These are phyloP conservation scores for Sarotherodon lohbergeri DNA, from an alignment of 2,113 vertebrate species.

Conservation along the genomic window DNA sequence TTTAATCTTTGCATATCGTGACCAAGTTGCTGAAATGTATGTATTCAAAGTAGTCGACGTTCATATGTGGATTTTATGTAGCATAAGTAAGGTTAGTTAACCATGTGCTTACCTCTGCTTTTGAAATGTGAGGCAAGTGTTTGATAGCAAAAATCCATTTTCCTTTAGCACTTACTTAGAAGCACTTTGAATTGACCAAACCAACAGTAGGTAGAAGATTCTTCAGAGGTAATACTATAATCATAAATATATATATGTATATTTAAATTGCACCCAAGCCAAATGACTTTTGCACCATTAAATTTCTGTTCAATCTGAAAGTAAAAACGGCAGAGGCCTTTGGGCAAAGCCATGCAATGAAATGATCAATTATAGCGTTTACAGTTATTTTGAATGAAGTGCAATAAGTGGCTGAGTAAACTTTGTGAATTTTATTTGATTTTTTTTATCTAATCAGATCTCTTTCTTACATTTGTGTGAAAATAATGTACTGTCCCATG, in stretches of 20 bases:
- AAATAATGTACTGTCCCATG: slow-evolving; percentile 23
- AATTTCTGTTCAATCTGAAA: background rate
- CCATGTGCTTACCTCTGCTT: background rate
- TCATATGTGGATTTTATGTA: background rate
- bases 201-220: background rate
- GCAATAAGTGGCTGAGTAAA: slow-evolving; percentile 46
- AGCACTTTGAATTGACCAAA: slow-evolving; percentile 54
- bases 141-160: background rate
- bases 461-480: background rate
- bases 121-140: background rate
- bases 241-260: background rate
- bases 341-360: background rate
- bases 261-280: slow-evolving; percentile 18
- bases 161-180: slow-evolving; percentile 44
- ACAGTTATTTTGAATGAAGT: slow-evolving; percentile 36
- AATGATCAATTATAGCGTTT: slow-evolving; percentile 25
- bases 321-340: background rate
- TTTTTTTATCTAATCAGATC: background rate
- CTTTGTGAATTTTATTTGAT: background rate
- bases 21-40: slow-evolving; percentile 34
- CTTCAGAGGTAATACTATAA: background rate
- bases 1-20: slow-evolving; percentile 16
- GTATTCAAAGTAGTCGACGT: background rate
- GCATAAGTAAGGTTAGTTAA: background rate
- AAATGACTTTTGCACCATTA: slow-evolving; percentile 33